Evolutionary conservation across 2,113 vertebrate genomes (phyloP), one percentile per base, ranked within the genome.

Genomic region (Cheilinus undulatus): DNA sequence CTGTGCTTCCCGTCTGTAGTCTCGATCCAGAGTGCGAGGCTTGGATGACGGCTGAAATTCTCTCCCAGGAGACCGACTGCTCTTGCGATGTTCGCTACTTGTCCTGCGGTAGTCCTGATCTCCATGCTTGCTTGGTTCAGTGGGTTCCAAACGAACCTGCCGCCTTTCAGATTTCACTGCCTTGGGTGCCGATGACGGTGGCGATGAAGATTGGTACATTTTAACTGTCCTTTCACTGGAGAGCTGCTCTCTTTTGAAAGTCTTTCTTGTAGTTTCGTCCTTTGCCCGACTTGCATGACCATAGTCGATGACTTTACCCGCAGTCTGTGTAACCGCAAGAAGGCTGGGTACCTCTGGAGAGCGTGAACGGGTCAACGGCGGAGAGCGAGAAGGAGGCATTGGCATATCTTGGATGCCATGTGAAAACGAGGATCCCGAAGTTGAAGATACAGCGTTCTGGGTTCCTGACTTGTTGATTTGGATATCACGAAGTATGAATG

Each of bases 241-340:
- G 9, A 91, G 78, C 0, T 5, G 88, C 46, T 89, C 89, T 27
- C 90, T 83, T 84, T 89, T 91, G 73, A 95, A 97, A 46, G 93
- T 90, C 4, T 95, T 79, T 76, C 69, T 79, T n/a, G 80, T 65
- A 15, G 30, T 57, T 5, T 90, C 87, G 0, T 89, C 86, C 19
- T 88, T 80, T 28, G 74, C 93, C 27, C 95, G 95, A 85, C 96
- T 97, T 15, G 95, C 94, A 32, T 98, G 97, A 50, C 97, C 96
- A 13, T 98, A 98, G 82, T 97, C 97, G 23, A 98, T 97, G 23
- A 98, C 95, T 84, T 96, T 97, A 28, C 96, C 88, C 19, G 95
- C 95, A 6, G 94, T 85, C 12, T 91, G 73, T 3, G 93, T 82
- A 10, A 92, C 82, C 5, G 89, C 73, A 3, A 86, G 59, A 32